phyloP scores from a whole-genome alignment of 1,140 invertebrate species.

The Conus betulinus region DNA sequence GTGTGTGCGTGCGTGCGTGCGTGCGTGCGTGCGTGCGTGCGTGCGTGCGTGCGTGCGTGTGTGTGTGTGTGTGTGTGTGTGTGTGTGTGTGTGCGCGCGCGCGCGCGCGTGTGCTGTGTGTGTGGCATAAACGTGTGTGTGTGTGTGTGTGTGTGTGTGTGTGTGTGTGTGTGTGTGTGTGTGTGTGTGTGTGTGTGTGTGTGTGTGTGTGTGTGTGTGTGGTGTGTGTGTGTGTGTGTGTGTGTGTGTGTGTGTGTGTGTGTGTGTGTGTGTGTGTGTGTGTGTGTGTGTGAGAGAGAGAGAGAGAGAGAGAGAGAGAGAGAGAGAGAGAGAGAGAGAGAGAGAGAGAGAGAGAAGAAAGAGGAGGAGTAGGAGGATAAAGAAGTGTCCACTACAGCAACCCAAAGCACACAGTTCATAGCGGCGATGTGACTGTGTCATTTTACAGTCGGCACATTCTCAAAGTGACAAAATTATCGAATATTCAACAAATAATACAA shows the following conservation, averaged over 20 bases:
- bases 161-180: neutral
- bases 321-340: too few relatives aligned
- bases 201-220: neutral
- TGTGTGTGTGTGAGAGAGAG: too few relatives aligned
- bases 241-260: too few relatives aligned
- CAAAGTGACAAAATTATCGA: too few relatives aligned
- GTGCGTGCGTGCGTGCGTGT: slow-evolving; percentile 14
- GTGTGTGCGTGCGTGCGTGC: slow-evolving; percentile 19
- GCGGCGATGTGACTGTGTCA: neutral
- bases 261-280: too few relatives aligned
- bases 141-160: neutral
- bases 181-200: neutral
- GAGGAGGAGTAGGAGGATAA: neutral
- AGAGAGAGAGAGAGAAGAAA: too few relatives aligned
- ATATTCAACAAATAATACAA: too few relatives aligned
- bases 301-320: too few relatives aligned
- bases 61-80: neutral
- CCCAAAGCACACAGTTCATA: too few relatives aligned
- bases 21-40: slow-evolving; percentile 19
- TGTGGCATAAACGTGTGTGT: neutral
- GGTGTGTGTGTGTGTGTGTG: too few relatives aligned
- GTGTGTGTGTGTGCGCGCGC: slow-evolving; percentile 15
- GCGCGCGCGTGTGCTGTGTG: slow-evolving; percentile 8
- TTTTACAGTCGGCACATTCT: too few relatives aligned
- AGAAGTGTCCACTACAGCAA: neutral